Percentiles rank a stretch among this genome's conserved stretches.
Evolutionary conservation across 30 jellyfish, hydroid and myxozoan genomes (phyloP).

Genomic region (Aurelia aurita): DNA sequence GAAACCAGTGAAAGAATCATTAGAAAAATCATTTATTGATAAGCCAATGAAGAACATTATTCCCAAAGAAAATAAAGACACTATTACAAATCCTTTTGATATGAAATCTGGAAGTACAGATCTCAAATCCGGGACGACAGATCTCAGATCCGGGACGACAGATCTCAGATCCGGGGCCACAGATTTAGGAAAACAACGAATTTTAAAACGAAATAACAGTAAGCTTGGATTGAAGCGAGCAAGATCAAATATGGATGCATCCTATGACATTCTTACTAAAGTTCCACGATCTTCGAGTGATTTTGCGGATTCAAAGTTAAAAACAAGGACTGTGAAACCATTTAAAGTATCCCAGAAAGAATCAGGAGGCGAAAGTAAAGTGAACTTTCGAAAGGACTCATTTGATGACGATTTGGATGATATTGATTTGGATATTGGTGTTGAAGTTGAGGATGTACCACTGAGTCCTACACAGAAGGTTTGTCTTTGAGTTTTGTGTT

Average conservation of each 20-base stretch:
- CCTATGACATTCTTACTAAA: neutral
- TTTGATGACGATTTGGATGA: conserved; percentile 45
- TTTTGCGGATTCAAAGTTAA: neutral
- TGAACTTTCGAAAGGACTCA: neutral
- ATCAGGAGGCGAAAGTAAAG: neutral
- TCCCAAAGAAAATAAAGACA: too few species aligned
- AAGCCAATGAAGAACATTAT: too few species aligned
- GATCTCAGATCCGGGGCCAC: too few species aligned
- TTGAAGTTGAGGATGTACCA: conserved; percentile 66
- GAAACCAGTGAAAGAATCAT: too few species aligned
- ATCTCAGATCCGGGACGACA: too few species aligned
- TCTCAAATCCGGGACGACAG: too few species aligned
- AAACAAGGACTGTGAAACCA: neutral
- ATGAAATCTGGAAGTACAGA: too few species aligned
- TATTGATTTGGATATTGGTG: conserved; percentile 71
- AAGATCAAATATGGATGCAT: neutral
- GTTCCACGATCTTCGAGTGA: conserved; percentile 14
- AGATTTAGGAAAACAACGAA: conserved; percentile 14
- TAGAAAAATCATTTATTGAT: too few species aligned
- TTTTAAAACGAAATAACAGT: conserved; percentile 17
- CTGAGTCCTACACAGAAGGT: conserved; percentile 1
- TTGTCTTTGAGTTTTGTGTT: neutral
- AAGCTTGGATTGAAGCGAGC: conserved; percentile 2
- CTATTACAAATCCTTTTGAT: too few species aligned
- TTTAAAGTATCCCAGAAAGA: neutral